Evolutionary conservation across 2,113 vertebrate genomes (phyloP), one percentile per base, ranked within the genome.

Genomic region (Jaculus jaculus): DNA sequence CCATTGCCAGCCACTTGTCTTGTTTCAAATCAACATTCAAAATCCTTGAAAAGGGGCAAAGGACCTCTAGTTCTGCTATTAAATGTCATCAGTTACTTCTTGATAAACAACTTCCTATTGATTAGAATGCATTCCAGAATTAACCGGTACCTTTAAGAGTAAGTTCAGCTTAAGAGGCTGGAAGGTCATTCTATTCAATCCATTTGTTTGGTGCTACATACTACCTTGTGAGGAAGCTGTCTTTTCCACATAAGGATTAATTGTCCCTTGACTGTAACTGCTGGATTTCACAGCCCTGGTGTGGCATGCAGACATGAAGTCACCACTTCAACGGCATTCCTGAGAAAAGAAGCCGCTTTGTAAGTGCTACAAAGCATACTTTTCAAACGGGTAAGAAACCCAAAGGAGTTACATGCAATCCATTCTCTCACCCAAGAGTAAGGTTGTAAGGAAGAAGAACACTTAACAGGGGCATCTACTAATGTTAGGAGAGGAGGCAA

Each of bases 221-320:
- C 98, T 95, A 96, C 96, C 91, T 97, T 95, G 95, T 86, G 90
- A 83, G 74, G 97, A 96, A 97, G 94, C 83, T 91, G 82, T 96
- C 96, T 98, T 97, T 96, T 97, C 97, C 95, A 96, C 91, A 94
- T 97, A 98, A 97, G 97, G 79, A 98, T 96, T 60, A 0, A 96
- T 79, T 98, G 97, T 95, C 97, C 97, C 96, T 97, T 98, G 97
- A 96, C 96, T 96, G 95, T 97, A 97, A 97, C 98, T 94, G 93
- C 95, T 97, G 94, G 77, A 63, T 97, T 98, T 98, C 98, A 98
- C 96, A 97, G 96, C 95, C 91, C 95, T 94, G 91, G 91, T 95
- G 94, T 94, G 95, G 94, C 93, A 84, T 95, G 95, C 92, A 95
- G 96, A 98, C 96, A 97, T 97, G 97, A 98, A 98, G 97, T 98